Conservation (phyloP, 92 coral and sea anemone species). For the Pocillopora grandis region DNA sequence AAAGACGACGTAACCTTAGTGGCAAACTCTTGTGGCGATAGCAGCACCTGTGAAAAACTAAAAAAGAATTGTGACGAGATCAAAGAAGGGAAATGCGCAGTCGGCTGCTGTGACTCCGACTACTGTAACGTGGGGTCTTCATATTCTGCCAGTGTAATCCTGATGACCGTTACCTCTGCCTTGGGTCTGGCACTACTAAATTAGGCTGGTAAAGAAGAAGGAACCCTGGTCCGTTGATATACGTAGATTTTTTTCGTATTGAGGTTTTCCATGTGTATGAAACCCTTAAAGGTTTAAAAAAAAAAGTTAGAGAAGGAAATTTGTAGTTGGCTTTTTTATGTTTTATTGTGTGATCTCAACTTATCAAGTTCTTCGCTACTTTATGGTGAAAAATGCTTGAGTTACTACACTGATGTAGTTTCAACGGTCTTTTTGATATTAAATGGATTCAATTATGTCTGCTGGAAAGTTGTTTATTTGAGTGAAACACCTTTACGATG, state of each 20-base stretch:
- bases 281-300: too few relatives aligned
- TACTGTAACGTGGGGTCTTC: constrained; percentile 6
- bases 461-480: too few relatives aligned
- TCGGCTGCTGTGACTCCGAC: constrained; percentile 18
- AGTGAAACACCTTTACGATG: too few relatives aligned
- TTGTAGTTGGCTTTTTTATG: too few relatives aligned
- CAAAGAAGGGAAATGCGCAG: neutral
- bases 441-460: too few relatives aligned
- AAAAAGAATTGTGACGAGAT: neutral
- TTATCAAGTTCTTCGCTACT: too few relatives aligned
- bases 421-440: too few relatives aligned
- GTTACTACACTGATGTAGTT: too few relatives aligned
- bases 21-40: neutral
- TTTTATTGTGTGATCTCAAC: too few relatives aligned
- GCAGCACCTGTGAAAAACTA: neutral
- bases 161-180: constrained; percentile 5
- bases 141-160: neutral
- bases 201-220: neutral
- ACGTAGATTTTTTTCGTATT: neutral
- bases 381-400: too few relatives aligned
- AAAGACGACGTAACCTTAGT: neutral
- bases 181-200: neutral
- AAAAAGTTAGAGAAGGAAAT: too few relatives aligned
- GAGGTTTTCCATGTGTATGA: too few relatives aligned
- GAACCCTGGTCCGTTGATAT: neutral